These are phyloP conservation scores for Andrena camellia DNA, from an alignment of 2,888 invertebrate genomes.

Conservation along the genomic window DNA sequence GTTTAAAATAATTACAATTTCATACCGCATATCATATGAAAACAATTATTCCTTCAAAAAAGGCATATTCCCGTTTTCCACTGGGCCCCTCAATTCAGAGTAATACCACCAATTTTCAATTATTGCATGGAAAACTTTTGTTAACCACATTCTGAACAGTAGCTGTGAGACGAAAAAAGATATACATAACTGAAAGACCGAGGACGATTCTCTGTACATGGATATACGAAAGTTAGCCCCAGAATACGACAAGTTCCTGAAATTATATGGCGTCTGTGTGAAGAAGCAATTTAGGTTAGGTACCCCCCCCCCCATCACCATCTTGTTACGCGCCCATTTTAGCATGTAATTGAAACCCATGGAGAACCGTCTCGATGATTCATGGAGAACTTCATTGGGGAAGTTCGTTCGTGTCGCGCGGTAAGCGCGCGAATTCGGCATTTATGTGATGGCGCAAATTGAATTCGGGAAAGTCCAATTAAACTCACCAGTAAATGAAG, in stretches of 20 bases:
- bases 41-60: too few species aligned
- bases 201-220: background rate
- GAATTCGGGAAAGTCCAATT: conserved; percentile 55
- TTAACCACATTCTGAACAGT: too few species aligned
- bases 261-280: background rate
- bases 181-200: background rate
- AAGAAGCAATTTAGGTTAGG: conserved; percentile 34
- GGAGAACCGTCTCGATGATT: conserved; percentile 31
- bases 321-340: conserved; percentile 36
- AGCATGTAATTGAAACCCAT: conserved; percentile 46
- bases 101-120: too few species aligned
- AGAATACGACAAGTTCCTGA: background rate
- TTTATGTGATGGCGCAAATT: conserved; percentile 53
- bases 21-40: too few species aligned
- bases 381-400: conserved; percentile 25
- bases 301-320: conserved; percentile 34
- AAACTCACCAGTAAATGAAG: conserved; percentile 87
- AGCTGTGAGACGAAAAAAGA: background rate
- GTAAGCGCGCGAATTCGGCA: conserved; percentile 31
- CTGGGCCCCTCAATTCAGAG: too few species aligned
- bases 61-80: too few species aligned
- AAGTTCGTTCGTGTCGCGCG: conserved; percentile 32
- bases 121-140: too few species aligned
- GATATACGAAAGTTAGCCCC: background rate
- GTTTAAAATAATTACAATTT: too few species aligned